phyloP scores from a whole-genome alignment of 2,888 invertebrate genomes.

The Apamea epomidion region DNA sequence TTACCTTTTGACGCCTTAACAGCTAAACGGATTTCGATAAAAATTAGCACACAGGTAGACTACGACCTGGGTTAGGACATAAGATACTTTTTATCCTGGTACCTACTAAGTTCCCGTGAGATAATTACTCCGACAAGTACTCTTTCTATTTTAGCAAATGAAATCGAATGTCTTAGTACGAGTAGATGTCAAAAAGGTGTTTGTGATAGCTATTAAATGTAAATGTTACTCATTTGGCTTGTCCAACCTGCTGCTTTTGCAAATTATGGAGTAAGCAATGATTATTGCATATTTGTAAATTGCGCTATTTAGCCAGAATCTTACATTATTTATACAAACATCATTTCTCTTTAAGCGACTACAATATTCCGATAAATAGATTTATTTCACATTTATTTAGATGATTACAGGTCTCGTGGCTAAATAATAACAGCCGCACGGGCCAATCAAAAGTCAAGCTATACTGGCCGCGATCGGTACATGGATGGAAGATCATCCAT shows the following conservation, averaged over 20 bases:
- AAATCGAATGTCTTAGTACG: no score
- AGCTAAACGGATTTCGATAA: background rate
- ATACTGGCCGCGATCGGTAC: background rate
- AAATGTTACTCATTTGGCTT: conserved; percentile 14
- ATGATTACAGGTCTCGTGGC: background rate
- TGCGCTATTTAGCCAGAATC: background rate
- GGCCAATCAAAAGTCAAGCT: no score
- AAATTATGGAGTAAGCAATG: background rate
- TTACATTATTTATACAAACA: background rate
- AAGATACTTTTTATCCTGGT: no score
- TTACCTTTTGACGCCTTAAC: background rate
- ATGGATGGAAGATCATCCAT: background rate
- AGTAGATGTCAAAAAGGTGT: no score
- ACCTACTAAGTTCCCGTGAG: no score
- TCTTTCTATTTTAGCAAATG: no score
- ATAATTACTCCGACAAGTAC: background rate
- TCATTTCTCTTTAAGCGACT: background rate
- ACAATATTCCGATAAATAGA: background rate
- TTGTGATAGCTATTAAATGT: background rate
- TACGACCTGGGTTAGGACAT: background rate
- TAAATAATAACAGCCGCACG: no score
- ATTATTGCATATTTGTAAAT: background rate
- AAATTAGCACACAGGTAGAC: no score
- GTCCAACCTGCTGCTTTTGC: background rate
- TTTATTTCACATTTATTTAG: background rate